phyloP scores from a whole-genome alignment of 2,113 vertebrate genomes.

The Prunella fulvescens region DNA sequence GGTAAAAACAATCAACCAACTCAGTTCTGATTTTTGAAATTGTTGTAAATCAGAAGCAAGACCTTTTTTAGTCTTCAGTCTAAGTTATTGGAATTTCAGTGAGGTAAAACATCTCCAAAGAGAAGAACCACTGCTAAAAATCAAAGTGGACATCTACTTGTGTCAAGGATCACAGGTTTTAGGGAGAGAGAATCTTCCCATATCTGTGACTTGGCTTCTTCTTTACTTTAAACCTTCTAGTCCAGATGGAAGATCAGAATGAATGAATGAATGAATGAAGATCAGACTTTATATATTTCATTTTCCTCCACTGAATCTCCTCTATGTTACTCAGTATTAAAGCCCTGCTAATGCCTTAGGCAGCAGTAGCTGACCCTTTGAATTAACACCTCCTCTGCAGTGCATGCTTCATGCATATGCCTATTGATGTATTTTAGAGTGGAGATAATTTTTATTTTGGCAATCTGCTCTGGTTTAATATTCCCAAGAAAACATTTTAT shows the following conservation, averaged over 20 bases:
- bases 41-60: not conserved
- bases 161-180: not conserved
- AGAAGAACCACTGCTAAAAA: not conserved
- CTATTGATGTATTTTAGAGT: conserved; percentile 16
- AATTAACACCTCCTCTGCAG: not conserved
- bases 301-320: not conserved
- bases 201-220: not conserved
- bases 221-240: not conserved
- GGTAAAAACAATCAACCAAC: not conserved
- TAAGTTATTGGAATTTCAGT: not conserved
- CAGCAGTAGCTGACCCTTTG: conserved; percentile 17
- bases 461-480: not conserved
- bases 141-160: not conserved
- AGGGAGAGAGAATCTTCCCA: not conserved
- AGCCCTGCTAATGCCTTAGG: not conserved
- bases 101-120: not conserved
- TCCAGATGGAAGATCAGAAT: not conserved
- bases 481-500: not conserved
- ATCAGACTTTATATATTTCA: not conserved
- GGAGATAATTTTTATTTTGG: conserved; percentile 12
- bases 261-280: not conserved
- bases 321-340: not conserved
- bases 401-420: not conserved
- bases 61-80: not conserved
- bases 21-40: not conserved